phyloP scores from a whole-genome alignment of 2,888 invertebrate genomes.

The Agrochola macilenta region DNA sequence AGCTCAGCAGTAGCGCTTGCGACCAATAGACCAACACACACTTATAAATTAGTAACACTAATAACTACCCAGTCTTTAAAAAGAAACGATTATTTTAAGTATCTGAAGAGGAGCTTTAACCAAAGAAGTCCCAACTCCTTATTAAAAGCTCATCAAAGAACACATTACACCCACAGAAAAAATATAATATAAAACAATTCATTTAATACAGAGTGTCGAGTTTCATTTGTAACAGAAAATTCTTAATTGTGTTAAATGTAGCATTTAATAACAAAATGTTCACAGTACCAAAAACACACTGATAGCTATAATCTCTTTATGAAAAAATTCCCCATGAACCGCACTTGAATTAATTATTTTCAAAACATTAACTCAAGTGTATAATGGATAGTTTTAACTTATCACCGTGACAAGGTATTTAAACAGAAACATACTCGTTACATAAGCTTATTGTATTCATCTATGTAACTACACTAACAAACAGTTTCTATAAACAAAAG shows the following conservation, averaged over 20 bases:
- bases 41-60: not conserved
- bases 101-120: not conserved
- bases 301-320: slow-evolving; percentile 3
- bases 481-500: too few species aligned
- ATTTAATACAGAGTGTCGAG: not conserved
- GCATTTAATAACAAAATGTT: not conserved
- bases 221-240: not conserved
- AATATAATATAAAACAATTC: not conserved
- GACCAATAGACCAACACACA: not conserved
- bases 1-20: not conserved
- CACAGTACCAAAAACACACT: not conserved
- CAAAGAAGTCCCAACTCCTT: too few species aligned
- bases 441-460: not conserved
- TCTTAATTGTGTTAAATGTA: not conserved
- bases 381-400: not conserved
- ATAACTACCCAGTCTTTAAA: not conserved
- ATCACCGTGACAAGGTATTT: slow-evolving; percentile 6
- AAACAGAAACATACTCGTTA: not conserved
- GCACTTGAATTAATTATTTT: not conserved
- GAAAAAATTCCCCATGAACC: not conserved
- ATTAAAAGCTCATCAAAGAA: not conserved
- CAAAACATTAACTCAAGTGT: slow-evolving; percentile 6
- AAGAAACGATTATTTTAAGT: not conserved
- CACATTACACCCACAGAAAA: not conserved
- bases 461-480: too few species aligned